Percentiles rank a stretch among this genome's conserved stretches.
Conservation (phyloP, 2,113 vertebrate species). For the Sebastes schlegelii region DNA sequence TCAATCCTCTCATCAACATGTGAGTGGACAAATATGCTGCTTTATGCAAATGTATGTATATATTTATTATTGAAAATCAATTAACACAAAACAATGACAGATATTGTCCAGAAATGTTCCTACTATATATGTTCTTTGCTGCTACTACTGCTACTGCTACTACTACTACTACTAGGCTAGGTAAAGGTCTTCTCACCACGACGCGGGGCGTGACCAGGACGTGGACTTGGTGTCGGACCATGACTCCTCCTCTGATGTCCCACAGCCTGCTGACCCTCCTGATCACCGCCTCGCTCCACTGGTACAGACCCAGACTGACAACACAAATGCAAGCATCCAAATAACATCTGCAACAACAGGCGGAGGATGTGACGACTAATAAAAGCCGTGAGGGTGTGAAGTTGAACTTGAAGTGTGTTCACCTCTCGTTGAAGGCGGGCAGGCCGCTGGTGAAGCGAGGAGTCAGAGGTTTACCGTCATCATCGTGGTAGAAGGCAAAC, state of each 20-base stretch:
- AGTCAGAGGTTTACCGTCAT: conserved; percentile 93
- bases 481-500: conserved; percentile 96
- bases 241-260: conserved; percentile 88
- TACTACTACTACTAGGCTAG: too few relatives aligned
- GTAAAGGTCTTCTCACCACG: conserved; percentile 84
- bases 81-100: too few relatives aligned
- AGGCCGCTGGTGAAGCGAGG: conserved; percentile 91
- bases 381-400: too few relatives aligned
- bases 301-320: conserved; percentile 93
- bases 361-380: too few relatives aligned
- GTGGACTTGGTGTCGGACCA: conserved; percentile 90
- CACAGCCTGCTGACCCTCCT: conserved; percentile 88
- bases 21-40: too few relatives aligned
- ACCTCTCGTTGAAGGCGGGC: conserved; percentile 96
- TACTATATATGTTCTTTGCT: too few relatives aligned
- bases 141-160: too few relatives aligned
- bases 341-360: neutral
- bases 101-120: too few relatives aligned
- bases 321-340: conserved; percentile 12
- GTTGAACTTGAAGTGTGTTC: neutral
- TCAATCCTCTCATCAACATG: too few relatives aligned
- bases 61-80: too few relatives aligned
- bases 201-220: conserved; percentile 94
- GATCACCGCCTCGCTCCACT: conserved; percentile 94
- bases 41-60: too few relatives aligned